These are phyloP conservation scores for Thermophis baileyi DNA, from an alignment of 2,113 vertebrate genomes.

Conservation along the genomic window DNA sequence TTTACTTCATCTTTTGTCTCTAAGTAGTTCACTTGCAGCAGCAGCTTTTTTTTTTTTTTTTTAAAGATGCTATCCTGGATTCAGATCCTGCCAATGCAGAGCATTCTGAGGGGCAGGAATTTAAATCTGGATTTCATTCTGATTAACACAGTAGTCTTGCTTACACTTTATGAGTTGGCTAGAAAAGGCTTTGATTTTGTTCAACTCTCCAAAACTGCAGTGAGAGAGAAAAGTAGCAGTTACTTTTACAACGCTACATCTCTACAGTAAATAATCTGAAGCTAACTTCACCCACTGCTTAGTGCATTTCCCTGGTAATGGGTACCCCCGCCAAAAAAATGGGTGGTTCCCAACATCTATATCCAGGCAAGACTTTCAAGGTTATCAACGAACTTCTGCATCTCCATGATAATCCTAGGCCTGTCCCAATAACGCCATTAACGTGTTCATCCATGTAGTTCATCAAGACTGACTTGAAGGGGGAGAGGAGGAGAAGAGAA, in stretches of 20 bases:
- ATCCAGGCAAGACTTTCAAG: background rate
- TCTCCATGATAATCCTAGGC: background rate
- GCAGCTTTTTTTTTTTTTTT: no score
- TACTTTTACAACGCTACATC: background rate
- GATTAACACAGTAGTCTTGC: background rate
- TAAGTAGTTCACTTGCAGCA: background rate
- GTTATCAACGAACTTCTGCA: background rate
- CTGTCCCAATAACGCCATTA: background rate
- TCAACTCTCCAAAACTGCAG: constrained; percentile 1
- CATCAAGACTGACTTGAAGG: background rate
- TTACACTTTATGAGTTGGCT: background rate
- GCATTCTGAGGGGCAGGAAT: background rate
- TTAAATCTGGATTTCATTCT: background rate
- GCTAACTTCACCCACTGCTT: background rate
- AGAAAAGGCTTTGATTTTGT: background rate
- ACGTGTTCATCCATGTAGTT: background rate
- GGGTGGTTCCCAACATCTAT: background rate
- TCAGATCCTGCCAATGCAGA: background rate
- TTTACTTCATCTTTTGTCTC: background rate
- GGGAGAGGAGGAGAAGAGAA: background rate
- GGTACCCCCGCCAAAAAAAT: background rate
- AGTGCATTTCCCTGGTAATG: background rate
- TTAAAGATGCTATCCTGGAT: background rate
- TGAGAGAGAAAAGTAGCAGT: background rate
- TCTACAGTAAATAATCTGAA: background rate